Evolutionary conservation across 2,797 vertebrate genomes (phyloP).

Genomic region (Bradypodion ventrale): DNA sequence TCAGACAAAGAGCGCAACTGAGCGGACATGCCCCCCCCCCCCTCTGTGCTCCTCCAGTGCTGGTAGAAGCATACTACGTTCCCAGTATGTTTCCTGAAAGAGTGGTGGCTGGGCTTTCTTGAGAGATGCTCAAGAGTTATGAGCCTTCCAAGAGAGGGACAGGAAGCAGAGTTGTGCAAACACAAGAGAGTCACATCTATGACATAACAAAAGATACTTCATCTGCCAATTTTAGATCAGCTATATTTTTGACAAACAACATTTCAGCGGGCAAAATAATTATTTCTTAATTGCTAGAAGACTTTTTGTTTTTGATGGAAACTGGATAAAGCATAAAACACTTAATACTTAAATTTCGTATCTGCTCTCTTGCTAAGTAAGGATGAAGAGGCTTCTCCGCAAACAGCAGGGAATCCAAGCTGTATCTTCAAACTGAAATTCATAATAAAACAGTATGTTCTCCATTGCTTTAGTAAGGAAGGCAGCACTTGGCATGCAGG

Average conservation of each 20-base stretch:
- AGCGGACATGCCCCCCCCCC: too few relatives aligned
- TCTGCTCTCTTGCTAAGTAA: background rate
- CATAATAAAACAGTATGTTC: background rate
- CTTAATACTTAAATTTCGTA: background rate
- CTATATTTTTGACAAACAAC: background rate
- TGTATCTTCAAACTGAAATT: background rate
- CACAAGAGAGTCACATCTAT: background rate
- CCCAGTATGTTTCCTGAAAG: background rate
- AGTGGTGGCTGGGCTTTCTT: background rate
- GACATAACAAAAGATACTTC: background rate
- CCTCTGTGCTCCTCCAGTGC: too few relatives aligned
- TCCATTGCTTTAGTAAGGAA: background rate
- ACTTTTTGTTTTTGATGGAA: background rate
- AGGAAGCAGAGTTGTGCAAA: background rate
- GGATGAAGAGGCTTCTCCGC: background rate
- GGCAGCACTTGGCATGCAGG: background rate
- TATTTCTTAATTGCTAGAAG: too few relatives aligned
- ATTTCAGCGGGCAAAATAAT: background rate
- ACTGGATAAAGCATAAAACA: background rate
- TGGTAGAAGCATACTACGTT: too few relatives aligned
- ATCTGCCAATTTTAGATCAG: background rate
- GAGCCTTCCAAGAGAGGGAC: background rate
- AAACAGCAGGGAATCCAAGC: background rate
- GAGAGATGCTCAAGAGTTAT: background rate
- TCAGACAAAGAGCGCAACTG: too few relatives aligned